These are phyloP conservation scores for Aramus guarauna DNA, from an alignment of 2,113 vertebrate genomes.

Conservation along the genomic window DNA sequence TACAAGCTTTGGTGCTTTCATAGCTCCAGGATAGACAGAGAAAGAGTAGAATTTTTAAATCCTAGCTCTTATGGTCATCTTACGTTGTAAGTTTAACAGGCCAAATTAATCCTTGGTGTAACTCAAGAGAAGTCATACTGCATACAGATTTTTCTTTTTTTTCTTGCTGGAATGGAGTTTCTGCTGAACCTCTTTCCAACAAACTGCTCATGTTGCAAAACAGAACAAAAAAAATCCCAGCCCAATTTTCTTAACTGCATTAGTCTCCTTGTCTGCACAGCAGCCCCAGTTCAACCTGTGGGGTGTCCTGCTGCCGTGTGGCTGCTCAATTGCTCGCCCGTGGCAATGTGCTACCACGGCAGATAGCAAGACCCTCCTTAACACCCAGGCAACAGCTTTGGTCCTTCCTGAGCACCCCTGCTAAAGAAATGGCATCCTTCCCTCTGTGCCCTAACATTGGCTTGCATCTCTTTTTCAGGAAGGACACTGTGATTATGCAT, in stretches of 20 bases:
- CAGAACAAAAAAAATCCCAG: neutral
- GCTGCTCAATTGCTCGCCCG: neutral
- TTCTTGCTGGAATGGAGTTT: neutral
- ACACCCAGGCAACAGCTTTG: neutral
- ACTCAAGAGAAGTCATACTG: neutral
- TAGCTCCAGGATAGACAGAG: neutral
- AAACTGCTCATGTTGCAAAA: neutral
- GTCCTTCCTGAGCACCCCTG: neutral
- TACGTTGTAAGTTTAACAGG: neutral
- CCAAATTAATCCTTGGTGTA: neutral
- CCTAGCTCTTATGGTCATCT: neutral
- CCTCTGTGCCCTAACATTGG: neutral
- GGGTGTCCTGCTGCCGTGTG: neutral
- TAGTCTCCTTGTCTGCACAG: neutral
- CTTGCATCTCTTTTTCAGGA: constrained; percentile 34
- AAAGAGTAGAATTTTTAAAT: neutral
- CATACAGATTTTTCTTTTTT: neutral
- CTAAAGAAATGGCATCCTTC: neutral
- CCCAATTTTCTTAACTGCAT: neutral
- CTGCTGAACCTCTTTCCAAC: neutral
- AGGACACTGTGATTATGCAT: neutral
- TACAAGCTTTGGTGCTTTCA: neutral
- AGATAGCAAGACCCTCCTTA: neutral
- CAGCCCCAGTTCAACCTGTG: neutral
- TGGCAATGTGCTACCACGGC: neutral